Evolutionary conservation across 1,140 invertebrate species (phyloP).

Genomic region (Orussus abietinus): DNA sequence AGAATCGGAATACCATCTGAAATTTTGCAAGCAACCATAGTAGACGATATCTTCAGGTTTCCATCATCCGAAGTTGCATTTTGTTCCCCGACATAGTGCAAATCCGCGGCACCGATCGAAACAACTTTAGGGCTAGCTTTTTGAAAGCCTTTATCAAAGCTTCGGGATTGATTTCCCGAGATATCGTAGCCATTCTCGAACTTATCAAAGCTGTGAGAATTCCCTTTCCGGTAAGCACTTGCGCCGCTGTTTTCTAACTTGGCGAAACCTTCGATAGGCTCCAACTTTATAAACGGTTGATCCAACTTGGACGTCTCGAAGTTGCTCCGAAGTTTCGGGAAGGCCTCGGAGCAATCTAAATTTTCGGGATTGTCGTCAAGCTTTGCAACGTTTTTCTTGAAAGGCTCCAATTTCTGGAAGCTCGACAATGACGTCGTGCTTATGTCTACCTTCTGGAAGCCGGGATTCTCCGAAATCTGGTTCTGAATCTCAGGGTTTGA

Average conservation of each 20-base stretch:
- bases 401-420: constrained; percentile 30
- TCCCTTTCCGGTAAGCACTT: constrained; percentile 22
- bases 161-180: constrained; percentile 20
- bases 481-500: constrained; percentile 43
- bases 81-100: constrained; percentile 8
- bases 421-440: constrained; percentile 20
- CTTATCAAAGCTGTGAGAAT: constrained; percentile 21
- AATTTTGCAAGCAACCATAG: constrained; percentile 21
- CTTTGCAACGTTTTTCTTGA: constrained; percentile 22
- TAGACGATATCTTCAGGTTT: constrained; percentile 18
- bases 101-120: constrained; percentile 1
- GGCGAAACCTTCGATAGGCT: constrained; percentile 36
- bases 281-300: constrained; percentile 35
- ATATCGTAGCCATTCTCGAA: constrained; percentile 21
- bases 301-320: constrained; percentile 15
- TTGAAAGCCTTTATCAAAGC: constrained; percentile 34
- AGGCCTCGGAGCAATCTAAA: constrained; percentile 27
- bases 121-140: constrained; percentile 31
- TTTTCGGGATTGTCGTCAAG: constrained; percentile 16
- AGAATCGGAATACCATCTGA: constrained; percentile 24
- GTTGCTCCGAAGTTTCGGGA: constrained; percentile 23
- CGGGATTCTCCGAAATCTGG: constrained; percentile 41
- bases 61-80: constrained; percentile 10
- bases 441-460: constrained; percentile 45
- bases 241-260: constrained; percentile 31